Base-by-base conservation (phyloP, 2,113 vertebrate species). In the Phalacrocorax pelagicus region DNA sequence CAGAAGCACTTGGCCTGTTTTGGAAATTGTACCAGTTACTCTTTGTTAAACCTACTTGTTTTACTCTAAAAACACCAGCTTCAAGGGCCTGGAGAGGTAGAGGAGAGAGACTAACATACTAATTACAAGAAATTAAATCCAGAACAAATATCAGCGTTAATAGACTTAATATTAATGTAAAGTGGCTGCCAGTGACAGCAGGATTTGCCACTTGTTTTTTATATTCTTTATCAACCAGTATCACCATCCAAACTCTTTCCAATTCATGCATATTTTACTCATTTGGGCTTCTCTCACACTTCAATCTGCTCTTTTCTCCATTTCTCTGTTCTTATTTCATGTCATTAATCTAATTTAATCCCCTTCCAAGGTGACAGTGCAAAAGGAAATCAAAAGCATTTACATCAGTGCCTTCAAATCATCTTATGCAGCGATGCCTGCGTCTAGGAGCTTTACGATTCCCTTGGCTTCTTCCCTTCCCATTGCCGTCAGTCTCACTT, bases 271-370 rank as follows among this genome's bases (percentile, higher is more conserved):
- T 29, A 72, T 74, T 92, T 77, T 46, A 61, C 11, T 80, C 29
- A 55, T 91, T 94, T 82, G 23, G 32, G n/a, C 15, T 95, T 87
- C 92, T 67, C 42, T 78, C 52, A 21, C 6, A 20, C 78, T 90
- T 93, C 22, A 15, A 0, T 89, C 81, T 87, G 22, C 34, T 84
- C 12, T 58, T 90, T 58, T 61, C 52, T 78, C 47, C 12, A 52
- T 66, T 87, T 92, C 88, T 74, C 61, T 81, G 36, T 57, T 93
- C 59, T 90, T 90, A 44, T 95, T 97, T 93, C 81, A 94, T 95
- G 90, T 49, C 49, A 58, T 67, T 96, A 96, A 82, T 94, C 90
- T 92, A 87, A 94, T 67, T 71, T 85, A 96, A 92, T 95, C 72
- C 79, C 69, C 14, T 86, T 95, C 83, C 93, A 95, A 96, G 89